A percentile compares a stretch with the other conserved stretches of the same genome.
Evolutionary conservation across 2,888 invertebrate genomes (phyloP).

Genomic region (Cheilosia grossa): DNA sequence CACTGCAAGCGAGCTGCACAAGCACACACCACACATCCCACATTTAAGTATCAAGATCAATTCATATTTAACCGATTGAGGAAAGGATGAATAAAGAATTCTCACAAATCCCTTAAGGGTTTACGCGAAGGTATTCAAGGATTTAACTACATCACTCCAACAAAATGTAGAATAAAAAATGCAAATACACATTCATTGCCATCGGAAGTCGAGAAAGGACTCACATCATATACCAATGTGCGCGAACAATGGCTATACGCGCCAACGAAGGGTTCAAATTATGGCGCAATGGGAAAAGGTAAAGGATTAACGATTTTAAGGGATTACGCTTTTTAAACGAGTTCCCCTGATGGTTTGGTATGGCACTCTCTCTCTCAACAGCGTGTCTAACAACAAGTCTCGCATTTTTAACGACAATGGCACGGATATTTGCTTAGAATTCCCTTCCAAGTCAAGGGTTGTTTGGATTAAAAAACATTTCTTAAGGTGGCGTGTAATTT

Average conservation of each 20-base stretch:
- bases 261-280: slow-evolving; percentile 60
- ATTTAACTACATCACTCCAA: slow-evolving; percentile 30
- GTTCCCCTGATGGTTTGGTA: neutral
- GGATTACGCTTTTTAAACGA: slow-evolving; percentile 61
- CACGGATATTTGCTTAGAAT: slow-evolving; percentile 42
- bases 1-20: slow-evolving; percentile 41
- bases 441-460: slow-evolving; percentile 39
- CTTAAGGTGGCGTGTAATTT: slow-evolving; percentile 30
- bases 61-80: slow-evolving; percentile 71
- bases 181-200: slow-evolving; percentile 65
- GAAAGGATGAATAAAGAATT: slow-evolving; percentile 66
- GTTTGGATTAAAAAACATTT: slow-evolving; percentile 44
- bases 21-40: neutral
- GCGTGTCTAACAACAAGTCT: slow-evolving; percentile 14
- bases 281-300: slow-evolving; percentile 70
- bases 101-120: slow-evolving; percentile 56
- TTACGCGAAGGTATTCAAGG: slow-evolving; percentile 69
- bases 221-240: neutral
- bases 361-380: neutral
- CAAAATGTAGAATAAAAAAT: slow-evolving; percentile 23
- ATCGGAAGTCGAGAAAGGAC: slow-evolving; percentile 62
- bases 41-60: slow-evolving; percentile 46
- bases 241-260: slow-evolving; percentile 46
- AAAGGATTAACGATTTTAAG: slow-evolving; percentile 75
- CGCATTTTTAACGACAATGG: slow-evolving; percentile 46